phyloP scores from a whole-genome alignment of 2,797 vertebrate species.

The Microctenopoma steveboyesi region DNA sequence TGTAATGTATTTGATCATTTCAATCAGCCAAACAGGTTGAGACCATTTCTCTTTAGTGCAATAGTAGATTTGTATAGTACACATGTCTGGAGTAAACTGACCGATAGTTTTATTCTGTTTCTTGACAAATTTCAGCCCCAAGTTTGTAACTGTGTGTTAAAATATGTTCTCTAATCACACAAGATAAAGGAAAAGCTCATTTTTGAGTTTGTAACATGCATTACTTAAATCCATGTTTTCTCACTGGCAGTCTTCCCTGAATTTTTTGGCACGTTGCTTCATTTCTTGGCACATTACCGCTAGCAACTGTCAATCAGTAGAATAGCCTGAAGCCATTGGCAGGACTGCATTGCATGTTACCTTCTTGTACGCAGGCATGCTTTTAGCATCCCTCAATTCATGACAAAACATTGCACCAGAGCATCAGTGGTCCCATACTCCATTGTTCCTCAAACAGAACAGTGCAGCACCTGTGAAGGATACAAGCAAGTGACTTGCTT shows the following conservation, averaged over 20 bases:
- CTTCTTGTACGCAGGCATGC: conserved; percentile 1
- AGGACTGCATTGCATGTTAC: not conserved
- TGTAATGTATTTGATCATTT: not conserved
- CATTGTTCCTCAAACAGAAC: not conserved
- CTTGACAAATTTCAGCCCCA: not conserved
- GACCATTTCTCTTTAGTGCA: not conserved
- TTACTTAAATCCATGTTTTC: not conserved
- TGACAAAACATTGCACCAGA: not conserved
- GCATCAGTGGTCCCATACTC: not conserved
- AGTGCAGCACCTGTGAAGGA: not conserved
- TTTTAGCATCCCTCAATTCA: not conserved
- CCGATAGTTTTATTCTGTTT: not conserved
- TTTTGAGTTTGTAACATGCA: not conserved
- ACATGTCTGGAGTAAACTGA: not conserved
- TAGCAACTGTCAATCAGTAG: conserved; percentile 7
- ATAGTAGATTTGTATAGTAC: not conserved
- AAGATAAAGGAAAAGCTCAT: not conserved
- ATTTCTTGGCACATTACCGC: conserved; percentile 8
- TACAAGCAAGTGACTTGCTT: not conserved
- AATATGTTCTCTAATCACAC: not conserved
- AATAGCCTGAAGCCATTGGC: not conserved
- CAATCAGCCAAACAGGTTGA: not conserved
- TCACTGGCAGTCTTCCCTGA: not conserved
- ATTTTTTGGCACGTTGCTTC: conserved; percentile 1
- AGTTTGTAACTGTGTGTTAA: not conserved